Percentiles rank a stretch among this genome's conserved stretches.
Evolutionary conservation across 2,797 vertebrate species (phyloP).

Genomic region (Enteromius afrohamiltoni): DNA sequence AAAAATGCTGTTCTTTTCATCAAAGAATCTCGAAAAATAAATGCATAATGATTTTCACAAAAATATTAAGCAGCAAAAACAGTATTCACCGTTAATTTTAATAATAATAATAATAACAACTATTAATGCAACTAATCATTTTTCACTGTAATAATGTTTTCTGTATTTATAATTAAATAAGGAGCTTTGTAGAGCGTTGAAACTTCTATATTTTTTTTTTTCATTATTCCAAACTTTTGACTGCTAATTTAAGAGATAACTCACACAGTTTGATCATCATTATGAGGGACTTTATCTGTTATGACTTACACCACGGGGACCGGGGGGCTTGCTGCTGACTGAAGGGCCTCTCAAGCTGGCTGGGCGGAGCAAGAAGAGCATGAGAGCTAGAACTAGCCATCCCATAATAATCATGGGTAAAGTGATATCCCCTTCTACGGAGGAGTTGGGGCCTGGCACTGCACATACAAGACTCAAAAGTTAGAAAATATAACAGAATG

Average conservation of each 20-base stretch:
- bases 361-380: slow-evolving; percentile 92
- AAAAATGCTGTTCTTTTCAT: neutral
- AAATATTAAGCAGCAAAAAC: neutral
- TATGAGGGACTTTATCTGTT: neutral
- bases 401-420: slow-evolving; percentile 92
- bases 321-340: slow-evolving; percentile 80
- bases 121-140: too few relatives aligned
- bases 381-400: slow-evolving; percentile 89
- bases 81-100: neutral
- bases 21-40: neutral
- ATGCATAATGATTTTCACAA: neutral
- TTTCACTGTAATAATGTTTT: neutral
- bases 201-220: too few relatives aligned
- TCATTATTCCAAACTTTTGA: neutral
- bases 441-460: slow-evolving; percentile 91
- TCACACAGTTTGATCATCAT: neutral
- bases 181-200: neutral
- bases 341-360: slow-evolving; percentile 84
- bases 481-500: slow-evolving; percentile 8
- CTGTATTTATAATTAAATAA: neutral
- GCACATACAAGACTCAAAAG: slow-evolving; percentile 41
- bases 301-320: slow-evolving; percentile 86
- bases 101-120: neutral
- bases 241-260: neutral
- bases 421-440: slow-evolving; percentile 80